Base-by-base conservation (phyloP, 2,888 invertebrate species). In the Gasteruption jaculator region DNA sequence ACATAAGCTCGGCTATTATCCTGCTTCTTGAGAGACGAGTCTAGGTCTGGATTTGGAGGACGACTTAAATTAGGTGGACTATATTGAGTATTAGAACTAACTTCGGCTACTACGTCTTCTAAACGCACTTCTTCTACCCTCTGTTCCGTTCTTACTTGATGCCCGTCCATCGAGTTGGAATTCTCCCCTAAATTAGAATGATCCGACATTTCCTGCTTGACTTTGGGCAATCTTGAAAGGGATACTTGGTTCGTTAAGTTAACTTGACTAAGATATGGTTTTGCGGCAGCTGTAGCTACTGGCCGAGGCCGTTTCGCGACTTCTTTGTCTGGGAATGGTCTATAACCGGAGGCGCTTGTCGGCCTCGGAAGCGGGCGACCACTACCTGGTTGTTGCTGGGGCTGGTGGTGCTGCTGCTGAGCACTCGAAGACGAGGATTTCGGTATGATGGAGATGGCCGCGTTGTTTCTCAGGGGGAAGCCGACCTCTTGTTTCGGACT, bases 371-470 rank as follows among this genome's bases (percentile, higher is more conserved):
- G 30, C 10, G 66, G 56, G 18, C 65, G 60, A 32, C 41, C 47
- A 22, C 53, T 50, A n/a, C n/a, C n/a, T n/a, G n/a, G n/a, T 6
- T 52, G 55, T 12, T 45, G 49, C 8, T 41, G 32, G 16, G 49
- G 53, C 10, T 48, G 42, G 14, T 48, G 49, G 11, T 49, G 45
- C 15, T 52, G 48, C 5, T 54, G 47, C 34, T 47, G 57, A 32
- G 56, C 51, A 35, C 57, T 54, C 7, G 58, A 62, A 7, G 57
- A 41, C 3, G 65, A 58, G 4, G 64, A 56, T 52, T 70, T 70
- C 15, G 72, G 72, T 46, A 72, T 73, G 47, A 73, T 71, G 16
- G 72, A 71, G 43, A 73, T 71, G 10, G 69, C 72, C 11, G 71
- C 65, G 49, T 71, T 72, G 50, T 72, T 71, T 39, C 72, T 61